phyloP scores from a whole-genome alignment of 2,113 vertebrate species.

The Hyaena hyaena region DNA sequence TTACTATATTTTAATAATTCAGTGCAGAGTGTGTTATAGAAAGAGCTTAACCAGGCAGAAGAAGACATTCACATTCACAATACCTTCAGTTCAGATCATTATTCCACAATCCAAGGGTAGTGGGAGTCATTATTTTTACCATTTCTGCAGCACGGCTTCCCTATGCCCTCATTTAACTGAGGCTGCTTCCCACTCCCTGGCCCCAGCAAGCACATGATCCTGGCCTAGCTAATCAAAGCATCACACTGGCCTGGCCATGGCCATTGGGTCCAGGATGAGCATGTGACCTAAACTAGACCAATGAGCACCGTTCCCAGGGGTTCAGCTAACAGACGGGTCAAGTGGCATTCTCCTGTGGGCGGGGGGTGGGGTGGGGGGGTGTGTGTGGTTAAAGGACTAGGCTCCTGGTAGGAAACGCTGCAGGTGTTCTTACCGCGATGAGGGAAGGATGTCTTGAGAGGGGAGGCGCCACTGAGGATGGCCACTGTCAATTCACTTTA shows the following conservation, averaged over 20 bases:
- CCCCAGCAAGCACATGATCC: not conserved
- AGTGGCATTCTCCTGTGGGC: not conserved
- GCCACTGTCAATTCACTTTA: not conserved
- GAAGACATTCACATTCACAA: not conserved
- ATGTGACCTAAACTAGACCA: not conserved
- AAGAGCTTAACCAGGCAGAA: not conserved
- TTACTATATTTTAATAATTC: slow-evolving; percentile 1
- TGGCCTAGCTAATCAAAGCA: not conserved
- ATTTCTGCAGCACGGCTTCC: not conserved
- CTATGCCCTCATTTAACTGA: not conserved
- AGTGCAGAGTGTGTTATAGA: not conserved
- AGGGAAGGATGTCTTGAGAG: not conserved
- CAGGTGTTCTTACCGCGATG: not conserved
- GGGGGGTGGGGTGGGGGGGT: too few species aligned
- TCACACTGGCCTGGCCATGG: not conserved
- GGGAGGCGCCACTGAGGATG: not conserved
- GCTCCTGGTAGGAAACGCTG: not conserved
- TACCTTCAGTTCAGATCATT: not conserved
- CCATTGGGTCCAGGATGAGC: not conserved
- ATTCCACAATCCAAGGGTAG: not conserved
- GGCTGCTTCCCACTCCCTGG: too few species aligned
- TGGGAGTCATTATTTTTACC: not conserved
- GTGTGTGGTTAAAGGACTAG: not conserved
- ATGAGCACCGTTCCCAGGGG: not conserved
- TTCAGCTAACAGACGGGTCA: not conserved